Conservation (phyloP, 1,140 invertebrate species). For the Halictus rubicundus region DNA sequence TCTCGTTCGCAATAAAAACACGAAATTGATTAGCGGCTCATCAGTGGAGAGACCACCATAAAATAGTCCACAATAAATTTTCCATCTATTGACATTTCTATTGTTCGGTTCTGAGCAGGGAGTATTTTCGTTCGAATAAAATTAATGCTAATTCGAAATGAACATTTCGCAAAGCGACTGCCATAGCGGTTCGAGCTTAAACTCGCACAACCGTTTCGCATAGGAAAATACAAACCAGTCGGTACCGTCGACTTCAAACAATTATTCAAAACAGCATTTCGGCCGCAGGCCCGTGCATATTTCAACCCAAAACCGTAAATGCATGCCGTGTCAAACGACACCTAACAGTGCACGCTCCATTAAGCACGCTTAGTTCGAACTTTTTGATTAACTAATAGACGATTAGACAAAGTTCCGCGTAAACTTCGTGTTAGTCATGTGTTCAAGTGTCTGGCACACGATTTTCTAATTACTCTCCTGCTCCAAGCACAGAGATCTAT, state of each 20-base stretch:
- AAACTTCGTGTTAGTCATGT: constrained; percentile 2
- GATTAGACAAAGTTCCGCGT: not conserved
- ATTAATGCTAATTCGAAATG: too few relatives aligned
- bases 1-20: too few relatives aligned
- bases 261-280: not conserved
- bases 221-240: not conserved
- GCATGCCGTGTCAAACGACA: not conserved
- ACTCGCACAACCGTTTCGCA: not conserved
- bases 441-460: not conserved
- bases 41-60: too few relatives aligned
- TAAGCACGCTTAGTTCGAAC: not conserved
- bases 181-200: not conserved
- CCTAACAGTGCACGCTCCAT: not conserved
- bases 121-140: too few relatives aligned
- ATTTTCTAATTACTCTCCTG: constrained; percentile 13
- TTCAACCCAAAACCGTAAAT: not conserved
- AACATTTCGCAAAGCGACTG: too few relatives aligned
- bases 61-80: too few relatives aligned
- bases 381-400: constrained; percentile 12
- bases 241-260: too few relatives aligned
- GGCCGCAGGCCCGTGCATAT: not conserved
- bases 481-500: not conserved
- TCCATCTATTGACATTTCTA: too few relatives aligned
- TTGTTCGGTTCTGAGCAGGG: too few relatives aligned
- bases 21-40: too few relatives aligned